Percentiles rank a stretch among this genome's conserved stretches.
These are phyloP conservation scores for Cynopterus sphinx DNA, from an alignment of 2,797 vertebrate genomes.

Conservation along the genomic window DNA sequence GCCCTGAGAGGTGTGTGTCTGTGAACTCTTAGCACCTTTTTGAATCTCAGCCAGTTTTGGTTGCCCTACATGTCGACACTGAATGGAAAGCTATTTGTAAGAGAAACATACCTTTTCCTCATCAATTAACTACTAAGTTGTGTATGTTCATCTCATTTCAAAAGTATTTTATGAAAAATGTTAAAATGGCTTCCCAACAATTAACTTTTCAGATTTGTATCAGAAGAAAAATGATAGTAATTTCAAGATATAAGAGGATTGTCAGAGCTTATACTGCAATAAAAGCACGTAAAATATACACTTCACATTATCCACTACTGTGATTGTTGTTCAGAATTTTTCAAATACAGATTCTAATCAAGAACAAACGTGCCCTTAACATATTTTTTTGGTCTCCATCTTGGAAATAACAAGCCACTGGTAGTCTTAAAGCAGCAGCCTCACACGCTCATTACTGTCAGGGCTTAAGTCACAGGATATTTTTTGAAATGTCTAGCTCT, in stretches of 20 bases:
- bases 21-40: neutral
- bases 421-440: neutral
- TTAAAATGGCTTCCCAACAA: slow-evolving; percentile 20
- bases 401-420: neutral
- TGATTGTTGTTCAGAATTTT: neutral
- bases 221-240: slow-evolving; percentile 32
- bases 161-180: slow-evolving; percentile 4
- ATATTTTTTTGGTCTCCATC: neutral
- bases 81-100: slow-evolving; percentile 37
- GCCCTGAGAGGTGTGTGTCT: neutral
- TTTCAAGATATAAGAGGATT: slow-evolving; percentile 29
- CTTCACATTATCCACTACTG: neutral
- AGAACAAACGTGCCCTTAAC: neutral
- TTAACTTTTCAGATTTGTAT: slow-evolving; percentile 29
- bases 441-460: slow-evolving; percentile 1
- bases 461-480: neutral
- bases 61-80: neutral
- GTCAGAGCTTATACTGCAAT: neutral
- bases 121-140: neutral
- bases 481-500: neutral
- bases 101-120: neutral
- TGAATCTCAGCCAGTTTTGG: neutral
- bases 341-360: neutral
- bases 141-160: slow-evolving; percentile 11
- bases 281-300: neutral